Conservation (phyloP, 1,140 invertebrate species). For the Dufourea novaeangliae region DNA sequence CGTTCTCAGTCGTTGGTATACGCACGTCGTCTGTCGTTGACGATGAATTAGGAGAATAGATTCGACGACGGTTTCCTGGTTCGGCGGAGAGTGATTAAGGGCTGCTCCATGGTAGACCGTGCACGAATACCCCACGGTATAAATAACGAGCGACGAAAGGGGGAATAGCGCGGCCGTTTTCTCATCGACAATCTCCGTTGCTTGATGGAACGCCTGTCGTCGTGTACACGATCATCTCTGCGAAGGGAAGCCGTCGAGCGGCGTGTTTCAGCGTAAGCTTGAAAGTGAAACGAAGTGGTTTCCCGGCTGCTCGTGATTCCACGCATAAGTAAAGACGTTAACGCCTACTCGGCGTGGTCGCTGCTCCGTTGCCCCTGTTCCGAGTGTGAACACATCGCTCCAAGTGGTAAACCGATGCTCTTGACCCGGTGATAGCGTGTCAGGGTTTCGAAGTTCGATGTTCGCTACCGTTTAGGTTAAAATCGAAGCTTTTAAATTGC, state of each 20-base stretch:
- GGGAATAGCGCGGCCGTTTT: constrained; percentile 46
- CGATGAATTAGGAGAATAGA: constrained; percentile 32
- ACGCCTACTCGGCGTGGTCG: constrained; percentile 40
- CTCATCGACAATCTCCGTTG: constrained; percentile 51
- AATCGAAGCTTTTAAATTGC: neutral
- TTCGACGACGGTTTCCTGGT: constrained; percentile 36
- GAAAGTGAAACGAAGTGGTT: constrained; percentile 54
- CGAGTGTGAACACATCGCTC: constrained; percentile 40
- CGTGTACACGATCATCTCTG: constrained; percentile 38
- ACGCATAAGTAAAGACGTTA: constrained; percentile 59
- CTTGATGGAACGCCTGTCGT: constrained; percentile 61
- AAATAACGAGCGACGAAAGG: constrained; percentile 60
- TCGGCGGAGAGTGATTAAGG: constrained; percentile 24
- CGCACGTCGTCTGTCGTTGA: constrained; percentile 1
- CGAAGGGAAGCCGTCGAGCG: constrained; percentile 4
- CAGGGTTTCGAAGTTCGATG: neutral
- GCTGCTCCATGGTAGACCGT: neutral
- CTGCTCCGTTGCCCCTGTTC: constrained; percentile 16
- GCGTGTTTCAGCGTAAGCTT: constrained; percentile 10
- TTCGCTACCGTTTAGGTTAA: neutral
- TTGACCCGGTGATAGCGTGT: constrained; percentile 30
- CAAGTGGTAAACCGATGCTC: constrained; percentile 48
- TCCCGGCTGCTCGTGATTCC: constrained; percentile 48
- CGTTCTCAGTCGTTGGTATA: neutral
- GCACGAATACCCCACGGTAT: constrained; percentile 55